Percentiles rank a stretch among this genome's conserved stretches.
Conservation (phyloP, 2,888 invertebrate species). For the Heliconius cydno region DNA sequence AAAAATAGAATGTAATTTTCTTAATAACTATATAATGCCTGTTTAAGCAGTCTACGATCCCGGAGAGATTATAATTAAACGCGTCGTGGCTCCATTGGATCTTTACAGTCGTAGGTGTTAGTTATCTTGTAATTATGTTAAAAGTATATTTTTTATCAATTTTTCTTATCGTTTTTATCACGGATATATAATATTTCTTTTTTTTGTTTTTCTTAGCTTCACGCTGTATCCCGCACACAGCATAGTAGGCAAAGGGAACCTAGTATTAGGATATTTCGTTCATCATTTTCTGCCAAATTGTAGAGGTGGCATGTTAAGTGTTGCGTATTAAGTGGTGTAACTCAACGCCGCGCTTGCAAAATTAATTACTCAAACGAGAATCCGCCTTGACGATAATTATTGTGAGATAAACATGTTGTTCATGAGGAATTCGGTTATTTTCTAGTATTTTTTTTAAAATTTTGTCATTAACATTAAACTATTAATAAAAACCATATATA, state of each 20-base stretch:
- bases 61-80: constrained; percentile 2
- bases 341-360: background rate
- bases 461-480: background rate
- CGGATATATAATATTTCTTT: no score
- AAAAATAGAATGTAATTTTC: background rate
- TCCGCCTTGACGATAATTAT: no score
- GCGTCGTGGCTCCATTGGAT: background rate
- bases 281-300: no score
- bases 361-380: background rate
- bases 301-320: no score
- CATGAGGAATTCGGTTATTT: no score
- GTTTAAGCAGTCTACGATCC: background rate
- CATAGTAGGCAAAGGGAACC: no score
- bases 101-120: background rate
- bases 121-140: background rate
- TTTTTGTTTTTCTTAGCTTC: no score
- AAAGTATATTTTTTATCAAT: background rate
- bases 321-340: no score
- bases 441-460: no score
- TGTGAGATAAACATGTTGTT: no score
- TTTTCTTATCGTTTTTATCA: background rate
- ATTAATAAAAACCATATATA: background rate
- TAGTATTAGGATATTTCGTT: no score
- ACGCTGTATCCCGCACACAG: no score
- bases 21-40: background rate